phyloP scores from a whole-genome alignment of 1,140 invertebrate genomes.

The Aphelinus certus region DNA sequence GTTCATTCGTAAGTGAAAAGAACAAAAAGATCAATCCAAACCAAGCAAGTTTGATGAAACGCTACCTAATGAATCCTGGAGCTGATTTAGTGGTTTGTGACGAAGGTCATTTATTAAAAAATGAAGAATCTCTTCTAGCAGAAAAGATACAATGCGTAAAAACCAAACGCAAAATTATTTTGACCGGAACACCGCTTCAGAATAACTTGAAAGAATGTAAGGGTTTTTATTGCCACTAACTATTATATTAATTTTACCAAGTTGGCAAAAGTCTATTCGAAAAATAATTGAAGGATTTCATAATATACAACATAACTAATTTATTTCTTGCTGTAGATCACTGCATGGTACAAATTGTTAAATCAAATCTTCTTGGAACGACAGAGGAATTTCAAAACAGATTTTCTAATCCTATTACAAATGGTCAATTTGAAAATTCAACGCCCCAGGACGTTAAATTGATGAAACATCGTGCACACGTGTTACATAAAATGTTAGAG shows the following conservation, averaged over 20 bases:
- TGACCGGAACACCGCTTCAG: slow-evolving; percentile 94
- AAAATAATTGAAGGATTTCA: not conserved
- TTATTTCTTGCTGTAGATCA: slow-evolving; percentile 74
- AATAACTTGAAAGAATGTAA: slow-evolving; percentile 94
- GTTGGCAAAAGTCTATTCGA: too few relatives aligned
- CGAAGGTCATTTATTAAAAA: slow-evolving; percentile 92
- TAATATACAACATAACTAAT: not conserved
- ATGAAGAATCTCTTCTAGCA: slow-evolving; percentile 83
- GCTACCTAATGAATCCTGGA: slow-evolving; percentile 69
- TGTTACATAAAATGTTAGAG: slow-evolving; percentile 89
- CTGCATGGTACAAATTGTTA: slow-evolving; percentile 97
- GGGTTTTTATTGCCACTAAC: slow-evolving; percentile 34
- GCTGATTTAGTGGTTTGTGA: slow-evolving; percentile 92
- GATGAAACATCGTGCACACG: slow-evolving; percentile 94
- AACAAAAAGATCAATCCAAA: slow-evolving; percentile 70
- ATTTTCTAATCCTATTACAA: slow-evolving; percentile 92
- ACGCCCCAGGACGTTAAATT: slow-evolving; percentile 84
- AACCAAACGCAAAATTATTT: slow-evolving; percentile 82
- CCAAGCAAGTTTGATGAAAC: slow-evolving; percentile 62
- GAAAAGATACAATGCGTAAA: slow-evolving; percentile 81
- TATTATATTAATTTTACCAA: not conserved
- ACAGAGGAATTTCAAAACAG: slow-evolving; percentile 88
- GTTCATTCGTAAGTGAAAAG: slow-evolving; percentile 74
- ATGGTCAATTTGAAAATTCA: slow-evolving; percentile 94
- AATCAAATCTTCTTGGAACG: slow-evolving; percentile 89